A percentile compares a stretch with the other conserved stretches of the same genome.
phyloP scores from a whole-genome alignment of 30 jellyfish, hydroid and myxozoan species.

The Nemopilema nomurai region DNA sequence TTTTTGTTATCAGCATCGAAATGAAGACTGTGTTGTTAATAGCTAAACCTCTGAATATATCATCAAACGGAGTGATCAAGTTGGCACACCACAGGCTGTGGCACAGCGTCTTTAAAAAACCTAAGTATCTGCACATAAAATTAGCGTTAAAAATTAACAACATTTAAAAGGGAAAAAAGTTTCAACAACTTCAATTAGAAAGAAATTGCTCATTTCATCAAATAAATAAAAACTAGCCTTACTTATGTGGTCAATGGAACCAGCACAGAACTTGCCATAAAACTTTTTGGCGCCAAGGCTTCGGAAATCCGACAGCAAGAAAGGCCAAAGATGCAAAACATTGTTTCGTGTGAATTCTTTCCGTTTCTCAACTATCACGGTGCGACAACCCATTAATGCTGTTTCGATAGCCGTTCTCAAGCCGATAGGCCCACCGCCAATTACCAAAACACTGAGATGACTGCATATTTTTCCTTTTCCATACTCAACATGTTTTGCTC shows the following conservation, averaged over 20 bases:
- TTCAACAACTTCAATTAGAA: too few species aligned
- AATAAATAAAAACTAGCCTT: slow-evolving; percentile 17
- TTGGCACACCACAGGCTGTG: too few species aligned
- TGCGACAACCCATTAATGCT: slow-evolving; percentile 83
- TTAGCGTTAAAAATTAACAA: too few species aligned
- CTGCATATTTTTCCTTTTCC: slow-evolving; percentile 75
- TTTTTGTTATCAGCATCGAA: not conserved
- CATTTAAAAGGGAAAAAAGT: too few species aligned
- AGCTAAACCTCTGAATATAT: too few species aligned
- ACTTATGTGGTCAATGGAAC: slow-evolving; percentile 94
- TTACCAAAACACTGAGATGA: slow-evolving; percentile 66
- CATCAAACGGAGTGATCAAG: too few species aligned
- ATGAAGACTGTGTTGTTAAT: not conserved
- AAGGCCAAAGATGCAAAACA: slow-evolving; percentile 96
- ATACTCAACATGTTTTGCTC: slow-evolving; percentile 81
- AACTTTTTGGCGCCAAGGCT: slow-evolving; percentile 93
- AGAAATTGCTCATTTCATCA: not conserved
- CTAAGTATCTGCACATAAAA: too few species aligned
- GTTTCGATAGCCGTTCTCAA: slow-evolving; percentile 91
- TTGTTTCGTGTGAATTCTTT: slow-evolving; percentile 76
- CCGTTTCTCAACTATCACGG: slow-evolving; percentile 88
- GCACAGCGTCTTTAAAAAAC: too few species aligned
- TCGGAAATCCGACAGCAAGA: slow-evolving; percentile 83
- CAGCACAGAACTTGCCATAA: slow-evolving; percentile 96
- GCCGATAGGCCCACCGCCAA: slow-evolving; percentile 97